Base-by-base conservation (phyloP, 2,888 invertebrate species). In the Axea sp. region DNA sequence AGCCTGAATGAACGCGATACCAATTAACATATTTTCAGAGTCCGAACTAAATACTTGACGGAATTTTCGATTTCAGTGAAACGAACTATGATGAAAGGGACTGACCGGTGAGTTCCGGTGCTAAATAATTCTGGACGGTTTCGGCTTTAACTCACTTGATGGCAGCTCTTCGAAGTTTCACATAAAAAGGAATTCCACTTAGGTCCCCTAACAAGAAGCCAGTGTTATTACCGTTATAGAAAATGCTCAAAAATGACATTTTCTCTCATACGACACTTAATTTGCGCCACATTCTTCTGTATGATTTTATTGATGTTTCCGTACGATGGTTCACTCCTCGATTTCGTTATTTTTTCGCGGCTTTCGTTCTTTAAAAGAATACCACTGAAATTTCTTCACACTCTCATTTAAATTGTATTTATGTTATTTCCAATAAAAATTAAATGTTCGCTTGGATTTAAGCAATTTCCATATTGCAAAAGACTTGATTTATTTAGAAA, bases 191-290 rank as follows among this genome's bases (percentile, higher is more conserved):
- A 26, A 67, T 57, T 67, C 67, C 17, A 19, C 67, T 67, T 45
- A 67, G 74, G n/a, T 77, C 57, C 45, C 6, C 71, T 82, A 79
- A 84, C 81, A 76, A 83, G 82, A 82, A 83, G 78, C n/a, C n/a
- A n/a, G n/a, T n/a, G n/a, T n/a, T n/a, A n/a, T n/a, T n/a, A n/a
- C n/a, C n/a, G n/a, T n/a, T n/a, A n/a, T n/a, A n/a, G n/a, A n/a
- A n/a, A n/a, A n/a, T n/a, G n/a, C n/a, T n/a, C n/a, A n/a, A n/a
- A n/a, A n/a, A n/a, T n/a, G n/a, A n/a, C n/a, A n/a, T n/a, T 79
- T 77, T 73, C 77, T 77, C 71, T 77, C 64, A 60, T 72, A 41
- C 73, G 76, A 62, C 71, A 76, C 77, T 80, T 82, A 82, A 82
- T 82, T 82, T 81, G 75, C 65, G 17, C 73, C 53, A 45, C 53